Conservation (phyloP, 1,140 invertebrate genomes). For the Bicyclus anynana region DNA sequence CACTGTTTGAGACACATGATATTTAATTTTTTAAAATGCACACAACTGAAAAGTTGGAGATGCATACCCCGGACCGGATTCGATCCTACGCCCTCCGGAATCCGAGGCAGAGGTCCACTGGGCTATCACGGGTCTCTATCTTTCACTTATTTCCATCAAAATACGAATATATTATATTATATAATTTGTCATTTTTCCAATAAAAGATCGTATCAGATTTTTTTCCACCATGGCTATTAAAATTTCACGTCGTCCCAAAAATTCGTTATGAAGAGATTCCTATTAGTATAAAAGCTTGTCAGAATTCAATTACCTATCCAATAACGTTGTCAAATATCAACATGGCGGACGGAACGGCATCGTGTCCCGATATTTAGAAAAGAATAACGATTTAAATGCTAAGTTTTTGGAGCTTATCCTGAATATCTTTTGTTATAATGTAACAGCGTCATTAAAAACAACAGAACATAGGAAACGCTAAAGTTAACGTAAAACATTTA, state of each 20-base stretch:
- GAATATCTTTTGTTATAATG: constrained; percentile 2
- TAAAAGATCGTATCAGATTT: neutral
- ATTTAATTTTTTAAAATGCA: too few relatives aligned
- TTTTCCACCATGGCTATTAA: constrained; percentile 17
- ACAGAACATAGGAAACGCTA: too few relatives aligned
- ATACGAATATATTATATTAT: too few relatives aligned
- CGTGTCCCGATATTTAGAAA: constrained; percentile 14
- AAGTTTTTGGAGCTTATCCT: constrained; percentile 2
- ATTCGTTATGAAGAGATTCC: constrained; percentile 40
- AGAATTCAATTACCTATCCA: constrained; percentile 59
- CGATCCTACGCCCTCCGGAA: too few relatives aligned
- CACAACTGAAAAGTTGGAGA: too few relatives aligned
- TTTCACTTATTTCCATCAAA: too few relatives aligned
- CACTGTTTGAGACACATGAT: too few relatives aligned
- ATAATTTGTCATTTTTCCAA: neutral
- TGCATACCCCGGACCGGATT: too few relatives aligned
- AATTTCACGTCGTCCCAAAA: constrained; percentile 29
- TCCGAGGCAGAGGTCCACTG: too few relatives aligned
- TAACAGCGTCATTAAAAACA: neutral
- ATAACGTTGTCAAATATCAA: constrained; percentile 47
- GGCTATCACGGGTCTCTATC: too few relatives aligned
- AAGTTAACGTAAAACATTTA: too few relatives aligned
- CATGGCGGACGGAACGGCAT: constrained; percentile 11
- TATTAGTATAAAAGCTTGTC: constrained; percentile 52
- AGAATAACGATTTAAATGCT: constrained; percentile 7